phyloP scores from a whole-genome alignment of 2,888 invertebrate genomes.

The Melanophora roralis region DNA sequence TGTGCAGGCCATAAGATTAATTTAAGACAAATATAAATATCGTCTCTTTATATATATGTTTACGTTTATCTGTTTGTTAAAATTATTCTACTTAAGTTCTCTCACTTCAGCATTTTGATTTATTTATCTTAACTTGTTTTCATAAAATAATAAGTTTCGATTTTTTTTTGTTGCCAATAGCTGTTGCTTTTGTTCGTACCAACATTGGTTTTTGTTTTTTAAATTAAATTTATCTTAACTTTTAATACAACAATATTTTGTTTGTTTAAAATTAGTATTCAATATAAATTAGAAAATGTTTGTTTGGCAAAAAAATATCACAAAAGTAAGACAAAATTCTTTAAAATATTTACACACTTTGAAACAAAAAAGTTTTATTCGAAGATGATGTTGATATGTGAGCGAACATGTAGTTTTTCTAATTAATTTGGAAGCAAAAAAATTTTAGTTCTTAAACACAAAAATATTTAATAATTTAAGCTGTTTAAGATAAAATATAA shows the following conservation, averaged over 20 bases:
- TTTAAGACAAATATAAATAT: no score
- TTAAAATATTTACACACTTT: background rate
- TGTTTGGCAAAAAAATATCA: background rate
- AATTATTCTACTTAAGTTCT: no score
- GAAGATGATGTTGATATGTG: no score
- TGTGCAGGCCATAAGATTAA: no score
- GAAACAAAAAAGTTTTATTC: background rate
- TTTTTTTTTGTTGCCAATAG: background rate
- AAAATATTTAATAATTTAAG: no score
- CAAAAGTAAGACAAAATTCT: background rate
- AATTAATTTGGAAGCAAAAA: no score
- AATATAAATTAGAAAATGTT: background rate
- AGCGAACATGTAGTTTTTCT: no score
- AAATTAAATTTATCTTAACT: conserved; percentile 38
- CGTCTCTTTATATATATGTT: no score
- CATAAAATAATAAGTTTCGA: background rate
- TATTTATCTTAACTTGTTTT: conserved; percentile 12
- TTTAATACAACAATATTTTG: conserved; percentile 1
- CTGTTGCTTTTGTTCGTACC: background rate
- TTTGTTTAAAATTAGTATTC: background rate
- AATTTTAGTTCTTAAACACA: no score
- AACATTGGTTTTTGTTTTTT: background rate
- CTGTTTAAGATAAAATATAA: no score
- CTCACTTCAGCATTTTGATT: background rate
- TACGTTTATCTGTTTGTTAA: no score